Conservation (phyloP, 2,113 vertebrate species). For the Xiphophorus maculatus region DNA sequence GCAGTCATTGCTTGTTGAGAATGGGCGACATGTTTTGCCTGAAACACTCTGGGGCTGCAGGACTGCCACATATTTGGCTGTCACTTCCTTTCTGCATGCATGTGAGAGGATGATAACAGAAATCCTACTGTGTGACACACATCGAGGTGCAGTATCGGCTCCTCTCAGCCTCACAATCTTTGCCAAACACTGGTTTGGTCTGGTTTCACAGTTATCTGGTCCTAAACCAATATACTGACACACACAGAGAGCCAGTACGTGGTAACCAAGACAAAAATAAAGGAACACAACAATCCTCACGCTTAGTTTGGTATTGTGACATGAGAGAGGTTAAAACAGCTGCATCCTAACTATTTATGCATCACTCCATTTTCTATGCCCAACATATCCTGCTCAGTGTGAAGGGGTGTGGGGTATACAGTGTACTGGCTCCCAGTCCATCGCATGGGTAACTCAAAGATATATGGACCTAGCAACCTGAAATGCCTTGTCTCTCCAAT, state of each 20-base stretch:
- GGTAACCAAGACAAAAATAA: too few species aligned
- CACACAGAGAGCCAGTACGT: neutral
- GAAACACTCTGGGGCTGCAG: conserved; percentile 50
- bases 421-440: too few species aligned
- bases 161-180: conserved; percentile 43
- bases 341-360: too few species aligned
- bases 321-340: too few species aligned
- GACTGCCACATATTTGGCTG: conserved; percentile 69
- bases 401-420: conserved; percentile 45
- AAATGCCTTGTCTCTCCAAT: too few species aligned
- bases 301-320: too few species aligned
- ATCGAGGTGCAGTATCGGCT: conserved; percentile 18
- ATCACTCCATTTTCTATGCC: neutral
- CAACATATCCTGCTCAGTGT: neutral
- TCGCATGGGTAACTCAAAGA: too few species aligned
- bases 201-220: conserved; percentile 53
- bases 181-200: conserved; percentile 67
- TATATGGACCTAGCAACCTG: too few species aligned
- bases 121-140: conserved; percentile 62
- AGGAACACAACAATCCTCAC: too few species aligned
- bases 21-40: conserved; percentile 29
- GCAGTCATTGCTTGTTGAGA: conserved; percentile 10
- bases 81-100: conserved; percentile 59
- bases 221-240: conserved; percentile 29
- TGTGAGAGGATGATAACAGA: conserved; percentile 76